Base-by-base conservation (phyloP, 2,888 invertebrate species). In the Monochamus alternatus region DNA sequence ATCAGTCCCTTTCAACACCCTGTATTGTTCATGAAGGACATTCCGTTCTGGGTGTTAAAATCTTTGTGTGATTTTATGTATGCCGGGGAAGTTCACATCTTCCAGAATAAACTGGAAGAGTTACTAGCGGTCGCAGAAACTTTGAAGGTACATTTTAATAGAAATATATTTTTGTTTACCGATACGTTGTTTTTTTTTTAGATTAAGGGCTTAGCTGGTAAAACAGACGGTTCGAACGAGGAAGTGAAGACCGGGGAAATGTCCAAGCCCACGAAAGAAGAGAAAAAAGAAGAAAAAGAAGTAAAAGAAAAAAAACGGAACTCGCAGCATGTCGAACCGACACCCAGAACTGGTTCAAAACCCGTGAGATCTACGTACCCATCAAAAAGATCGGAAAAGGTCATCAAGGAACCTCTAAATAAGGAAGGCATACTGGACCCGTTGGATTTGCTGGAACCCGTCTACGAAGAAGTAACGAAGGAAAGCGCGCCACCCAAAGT, bases 51-150 rank as follows among this genome's bases (percentile, higher is more conserved):
- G 89, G 89, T 90, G 68, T 83, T 91, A n/a, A 89, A 89, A 81
- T 88, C 89, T 1, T 83, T 91, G 3, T 89, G 90, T 44, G 90
- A 90, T 80, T 91, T 90, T 81, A 91, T 91, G 90, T 91, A 91
- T 84, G 87, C 89, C 2, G 91, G 91, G 1, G 90, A 91, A 84
- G 90, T 91, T 0, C 89, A 90, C 79, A 89, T 91, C 14, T 87
- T 87, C 63, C 90, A 91, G 79, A 88, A 88, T 65, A 88, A 89
- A 80, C 81, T 91, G 43, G 87, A 89, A 38, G 88, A 88, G 64
- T 83, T 91, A n/a, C 83, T 91, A 9, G 87, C 88, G 44, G 90
- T 90, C 5, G 91, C 90, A 0, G 90, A 90, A 81, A 85, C 87
- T 3, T 84, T 91, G 31, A 89, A 90, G 81, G 88, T 88, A 83